Base-by-base conservation (phyloP, 2,888 invertebrate species). In the Tetragonisca angustula region DNA sequence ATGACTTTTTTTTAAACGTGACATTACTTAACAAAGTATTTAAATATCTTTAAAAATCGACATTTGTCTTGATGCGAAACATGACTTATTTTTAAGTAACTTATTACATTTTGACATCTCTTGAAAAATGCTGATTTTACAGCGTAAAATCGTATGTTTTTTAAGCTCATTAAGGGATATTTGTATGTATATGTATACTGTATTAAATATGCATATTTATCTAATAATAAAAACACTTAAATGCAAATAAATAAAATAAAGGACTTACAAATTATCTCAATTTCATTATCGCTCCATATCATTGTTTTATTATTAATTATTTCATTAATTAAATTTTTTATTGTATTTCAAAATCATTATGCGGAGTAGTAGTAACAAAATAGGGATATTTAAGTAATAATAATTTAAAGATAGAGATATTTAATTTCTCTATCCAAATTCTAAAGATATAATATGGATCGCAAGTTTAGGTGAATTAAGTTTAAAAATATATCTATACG, bases 1-100 rank as follows among this genome's bases (percentile, higher is more conserved):
- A 69, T 70, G 52, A 59, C 43, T 43, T 56, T 71, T n/a, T 32
- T 71, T 76, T 49, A 75, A 81, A 64, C 43, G 50, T 64, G 17
- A 13, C 76, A 83, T 83, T 68, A 71, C 50, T 80, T 32, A 43
- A 80, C 19, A 61, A 43, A 27, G 49, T 62, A 17, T 64, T 15
- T 21, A 61, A 56, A 24, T 32, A n/a, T n/a, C 43, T 19, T 76
- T 50, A 36, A 21, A 52, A 77, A 59, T 52, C 13, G 52, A 24
- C 15, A 36, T 49, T n/a, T n/a, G 17, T 15, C 13, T 43, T 5
- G 19, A 61, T 17, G 5, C 13, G 32, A 27, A 52, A 59, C 19
- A 68, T 77, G 24, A 65, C n/a, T 71, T 54, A n/a, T 32, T 71
- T n/a, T 32, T n/a, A 72, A 64, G 15, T 59, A 59, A 59, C 9